Percentiles rank a stretch among this genome's conserved stretches.
These are phyloP conservation scores for Platalea minor DNA, from an alignment of 2,797 vertebrate species.

Conservation along the genomic window DNA sequence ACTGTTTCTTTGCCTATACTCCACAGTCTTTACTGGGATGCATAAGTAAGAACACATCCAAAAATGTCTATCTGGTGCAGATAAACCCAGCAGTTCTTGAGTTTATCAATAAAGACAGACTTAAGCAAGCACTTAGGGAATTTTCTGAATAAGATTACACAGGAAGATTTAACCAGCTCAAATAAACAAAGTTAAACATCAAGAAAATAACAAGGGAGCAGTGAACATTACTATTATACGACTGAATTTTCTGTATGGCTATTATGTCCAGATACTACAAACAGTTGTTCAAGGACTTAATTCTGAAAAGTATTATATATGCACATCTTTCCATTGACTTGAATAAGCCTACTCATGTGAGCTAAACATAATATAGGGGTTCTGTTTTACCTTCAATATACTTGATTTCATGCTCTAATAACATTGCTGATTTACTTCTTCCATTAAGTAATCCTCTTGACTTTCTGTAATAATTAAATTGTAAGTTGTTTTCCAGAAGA, in stretches of 20 bases:
- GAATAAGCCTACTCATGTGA: neutral
- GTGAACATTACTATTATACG: neutral
- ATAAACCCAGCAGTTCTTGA: neutral
- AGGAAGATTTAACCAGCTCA: neutral
- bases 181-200: neutral
- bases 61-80: neutral
- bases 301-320: neutral
- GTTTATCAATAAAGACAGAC: neutral
- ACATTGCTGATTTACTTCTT: conserved; percentile 61
- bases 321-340: neutral
- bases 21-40: neutral
- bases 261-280: neutral
- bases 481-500: conserved; percentile 43
- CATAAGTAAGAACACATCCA: neutral
- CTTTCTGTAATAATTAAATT: conserved; percentile 58
- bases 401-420: conserved; percentile 73
- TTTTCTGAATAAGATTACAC: neutral
- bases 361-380: neutral
- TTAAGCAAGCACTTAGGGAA: neutral
- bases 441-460: conserved; percentile 51
- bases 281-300: neutral
- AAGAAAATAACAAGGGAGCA: neutral
- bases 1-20: neutral
- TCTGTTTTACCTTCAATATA: conserved; percentile 25
- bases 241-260: neutral